Evolutionary conservation across 2,113 vertebrate genomes (phyloP), one percentile per base, ranked within the genome.

Genomic region (Rhynchomys soricoides): DNA sequence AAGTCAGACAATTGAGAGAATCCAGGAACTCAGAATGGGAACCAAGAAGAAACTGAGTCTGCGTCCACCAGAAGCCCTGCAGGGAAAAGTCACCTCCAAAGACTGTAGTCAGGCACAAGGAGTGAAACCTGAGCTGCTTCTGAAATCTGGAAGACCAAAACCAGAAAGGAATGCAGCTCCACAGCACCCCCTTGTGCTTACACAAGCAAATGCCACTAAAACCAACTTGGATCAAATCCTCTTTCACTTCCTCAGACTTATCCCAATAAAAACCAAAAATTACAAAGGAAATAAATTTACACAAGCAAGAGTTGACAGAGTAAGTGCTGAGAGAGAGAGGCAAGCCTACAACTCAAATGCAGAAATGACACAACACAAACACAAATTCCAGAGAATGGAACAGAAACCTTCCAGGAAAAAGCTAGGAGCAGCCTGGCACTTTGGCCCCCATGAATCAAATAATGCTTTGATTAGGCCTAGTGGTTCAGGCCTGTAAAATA

Each of bases 171-270:
- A 19, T 13, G 22, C 29, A 3, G 89, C 57, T 55, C 48, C 66
- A 77, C 6, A 24, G 77, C 3, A 12, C 40, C 91, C 85, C 75
- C 77, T 71, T 43, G 95, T 91, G 89, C 52, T 88, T 9, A 83
- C 1, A 43, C 10, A 79, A 86, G 57, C 68, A 70, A 96, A 57
- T 7, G 45, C 29, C 82, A 52, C 37, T 40, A n/a, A 90, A 79
- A 8, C 24, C n/a, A 95, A 48, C 26, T 11, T 55, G 15, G 11
- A 34, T 9, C 71, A 79, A 62, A 71, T 87, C 34, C 16, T 93
- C 82, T 91, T 55, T 66, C 59, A 66, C 19, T 66, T 50, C 11
- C 26, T n/a, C n/a, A n/a, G n/a, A n/a, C n/a, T n/a, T n/a, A n/a
- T n/a, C 43, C 45, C 31, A 73, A 71, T 9, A 21, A 50, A 85